Conservation (phyloP, 2,888 invertebrate genomes). For the Scelioninae gen. 1 region DNA sequence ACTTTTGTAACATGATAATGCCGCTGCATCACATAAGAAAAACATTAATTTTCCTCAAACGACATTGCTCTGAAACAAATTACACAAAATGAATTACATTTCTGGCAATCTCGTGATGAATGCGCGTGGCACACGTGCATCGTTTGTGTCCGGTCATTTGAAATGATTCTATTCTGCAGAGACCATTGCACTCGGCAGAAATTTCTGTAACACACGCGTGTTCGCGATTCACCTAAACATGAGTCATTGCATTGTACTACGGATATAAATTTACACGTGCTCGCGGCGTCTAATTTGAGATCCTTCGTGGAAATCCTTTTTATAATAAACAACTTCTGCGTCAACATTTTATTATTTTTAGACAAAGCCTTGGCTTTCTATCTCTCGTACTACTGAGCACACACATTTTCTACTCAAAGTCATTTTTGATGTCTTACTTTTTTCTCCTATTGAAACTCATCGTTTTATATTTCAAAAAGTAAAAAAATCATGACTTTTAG, state of each 20-base stretch:
- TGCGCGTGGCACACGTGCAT: constrained; percentile 9
- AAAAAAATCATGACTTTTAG: too few relatives aligned
- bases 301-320: constrained; percentile 53
- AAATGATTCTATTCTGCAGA: constrained; percentile 35
- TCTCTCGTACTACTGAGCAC: constrained; percentile 21
- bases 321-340: constrained; percentile 53
- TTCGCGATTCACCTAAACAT: constrained; percentile 9
- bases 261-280: constrained; percentile 47
- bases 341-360: constrained; percentile 66
- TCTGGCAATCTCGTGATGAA: constrained; percentile 7
- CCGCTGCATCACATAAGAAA: too few relatives aligned
- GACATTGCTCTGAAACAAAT: too few relatives aligned
- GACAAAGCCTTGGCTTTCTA: constrained; percentile 58
- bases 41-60: too few relatives aligned
- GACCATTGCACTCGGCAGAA: constrained; percentile 47
- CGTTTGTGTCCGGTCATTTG: constrained; percentile 25
- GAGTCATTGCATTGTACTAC: constrained; percentile 53
- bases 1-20: too few relatives aligned
- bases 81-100: constrained; percentile 15
- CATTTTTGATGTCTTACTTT: constrained; percentile 11
- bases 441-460: constrained; percentile 1
- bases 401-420: constrained; percentile 14
- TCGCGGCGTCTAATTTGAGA: constrained; percentile 49
- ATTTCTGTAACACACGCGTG: constrained; percentile 13
- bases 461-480: too few relatives aligned